A percentile compares a stretch with the other conserved stretches of the same genome.
Conservation (phyloP, 2,888 invertebrate species). For the Drosophila prostipennis region DNA sequence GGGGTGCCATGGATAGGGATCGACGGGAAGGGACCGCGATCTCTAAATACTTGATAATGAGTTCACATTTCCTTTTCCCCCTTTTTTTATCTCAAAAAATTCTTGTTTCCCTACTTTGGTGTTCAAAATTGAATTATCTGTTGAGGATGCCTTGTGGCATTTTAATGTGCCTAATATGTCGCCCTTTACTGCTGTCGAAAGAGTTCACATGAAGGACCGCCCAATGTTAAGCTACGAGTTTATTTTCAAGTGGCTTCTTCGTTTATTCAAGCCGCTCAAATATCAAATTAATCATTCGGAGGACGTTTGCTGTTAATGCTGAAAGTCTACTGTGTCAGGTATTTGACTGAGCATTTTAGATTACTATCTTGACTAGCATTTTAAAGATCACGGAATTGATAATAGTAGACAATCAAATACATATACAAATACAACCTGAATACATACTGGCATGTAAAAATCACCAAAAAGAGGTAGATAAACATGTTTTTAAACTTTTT, state of each 20-base stretch:
- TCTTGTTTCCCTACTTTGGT: conserved; percentile 13
- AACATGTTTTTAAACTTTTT: background rate
- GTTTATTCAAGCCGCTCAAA: conserved; percentile 69
- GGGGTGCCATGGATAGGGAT: conserved; percentile 58
- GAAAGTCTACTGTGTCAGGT: conserved; percentile 54
- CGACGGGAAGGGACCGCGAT: conserved; percentile 62
- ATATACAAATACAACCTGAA: no score
- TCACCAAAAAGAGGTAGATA: background rate
- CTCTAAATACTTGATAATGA: conserved; percentile 71
- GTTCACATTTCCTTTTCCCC: conserved; percentile 54
- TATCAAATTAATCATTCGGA: conserved; percentile 75
- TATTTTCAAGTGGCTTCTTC: conserved; percentile 53
- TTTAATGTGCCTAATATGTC: conserved; percentile 77
- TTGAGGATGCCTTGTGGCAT: conserved; percentile 66
- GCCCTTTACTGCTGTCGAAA: conserved; percentile 52
- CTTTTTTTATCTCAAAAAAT: conserved; percentile 25
- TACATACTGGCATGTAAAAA: background rate
- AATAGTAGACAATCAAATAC: conserved; percentile 11
- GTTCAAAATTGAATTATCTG: conserved; percentile 64
- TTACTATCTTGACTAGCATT: conserved; percentile 19
- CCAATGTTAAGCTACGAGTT: conserved; percentile 40
- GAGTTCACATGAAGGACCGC: conserved; percentile 72
- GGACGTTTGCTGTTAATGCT: conserved; percentile 15
- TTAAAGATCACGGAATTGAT: conserved; percentile 44
- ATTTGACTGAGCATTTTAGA: conserved; percentile 62